Evolutionary conservation across 2,113 vertebrate genomes (phyloP).

Genomic region (Brienomyrus longianalis): DNA sequence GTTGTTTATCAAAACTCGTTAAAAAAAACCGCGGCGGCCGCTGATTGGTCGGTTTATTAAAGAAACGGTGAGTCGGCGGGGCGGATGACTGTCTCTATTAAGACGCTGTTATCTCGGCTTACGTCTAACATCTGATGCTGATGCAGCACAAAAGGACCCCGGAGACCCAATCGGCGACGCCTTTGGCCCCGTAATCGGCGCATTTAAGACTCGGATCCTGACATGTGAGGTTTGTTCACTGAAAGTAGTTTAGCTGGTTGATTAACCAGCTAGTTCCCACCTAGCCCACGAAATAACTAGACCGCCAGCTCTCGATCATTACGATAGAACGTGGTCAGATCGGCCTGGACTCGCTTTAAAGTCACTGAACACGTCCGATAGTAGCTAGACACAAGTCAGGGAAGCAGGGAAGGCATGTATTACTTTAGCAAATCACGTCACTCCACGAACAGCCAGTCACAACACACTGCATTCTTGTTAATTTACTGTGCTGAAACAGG

Average conservation of each 20-base stretch:
- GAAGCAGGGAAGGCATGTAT: background rate
- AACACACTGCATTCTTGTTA: background rate
- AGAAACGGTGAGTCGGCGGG: background rate
- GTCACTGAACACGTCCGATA: background rate
- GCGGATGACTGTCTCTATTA: background rate
- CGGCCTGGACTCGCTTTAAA: background rate
- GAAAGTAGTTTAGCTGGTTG: background rate
- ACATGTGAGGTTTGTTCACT: background rate
- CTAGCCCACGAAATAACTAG: background rate
- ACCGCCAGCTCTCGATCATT: background rate
- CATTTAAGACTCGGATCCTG: background rate
- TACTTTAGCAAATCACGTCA: background rate
- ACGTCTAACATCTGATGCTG: background rate
- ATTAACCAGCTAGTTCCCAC: background rate
- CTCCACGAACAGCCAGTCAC: background rate
- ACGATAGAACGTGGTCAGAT: background rate
- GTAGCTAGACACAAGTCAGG: background rate
- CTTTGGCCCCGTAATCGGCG: background rate
- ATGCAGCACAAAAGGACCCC: background rate
- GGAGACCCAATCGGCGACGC: background rate
- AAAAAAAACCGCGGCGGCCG: background rate
- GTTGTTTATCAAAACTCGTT: background rate
- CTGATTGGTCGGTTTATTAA: conserved; percentile 5
- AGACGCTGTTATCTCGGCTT: background rate
- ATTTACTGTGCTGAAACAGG: background rate